Percentiles rank a stretch among this genome's conserved stretches.
phyloP scores from a whole-genome alignment of 2,113 vertebrate species.

The Anser cygnoides region DNA sequence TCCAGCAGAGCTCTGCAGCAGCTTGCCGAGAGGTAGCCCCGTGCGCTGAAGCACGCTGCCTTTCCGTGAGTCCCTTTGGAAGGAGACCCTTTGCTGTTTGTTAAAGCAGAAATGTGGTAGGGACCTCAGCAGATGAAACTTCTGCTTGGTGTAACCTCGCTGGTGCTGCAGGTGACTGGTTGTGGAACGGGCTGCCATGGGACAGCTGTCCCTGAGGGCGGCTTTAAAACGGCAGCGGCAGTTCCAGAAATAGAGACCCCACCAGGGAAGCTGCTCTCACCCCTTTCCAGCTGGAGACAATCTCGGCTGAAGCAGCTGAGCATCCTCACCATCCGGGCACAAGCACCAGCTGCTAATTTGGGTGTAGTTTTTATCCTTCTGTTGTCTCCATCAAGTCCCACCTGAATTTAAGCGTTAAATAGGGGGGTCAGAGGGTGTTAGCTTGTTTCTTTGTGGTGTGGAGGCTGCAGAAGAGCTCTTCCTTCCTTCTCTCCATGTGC shows the following conservation, averaged over 20 bases:
- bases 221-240: neutral
- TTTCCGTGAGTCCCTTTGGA: neutral
- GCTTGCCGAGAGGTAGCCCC: neutral
- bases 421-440: neutral
- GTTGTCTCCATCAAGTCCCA: neutral
- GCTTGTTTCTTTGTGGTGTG: neutral
- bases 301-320: neutral
- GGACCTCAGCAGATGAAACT: neutral
- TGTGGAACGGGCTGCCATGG: neutral
- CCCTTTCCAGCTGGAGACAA: neutral
- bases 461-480: neutral
- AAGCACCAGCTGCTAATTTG: neutral
- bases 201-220: neutral
- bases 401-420: neutral
- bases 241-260: neutral
- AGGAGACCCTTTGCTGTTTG: neutral
- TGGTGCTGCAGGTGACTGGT: neutral
- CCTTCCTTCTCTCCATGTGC: neutral
- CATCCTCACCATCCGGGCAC: neutral
- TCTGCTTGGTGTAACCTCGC: neutral
- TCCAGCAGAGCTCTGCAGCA: neutral
- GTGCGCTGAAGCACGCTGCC: fast-evolving
- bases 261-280: neutral
- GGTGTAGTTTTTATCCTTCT: neutral
- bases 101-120: neutral